phyloP scores from a whole-genome alignment of 1,140 invertebrate genomes.

The Drosophila ironensis region DNA sequence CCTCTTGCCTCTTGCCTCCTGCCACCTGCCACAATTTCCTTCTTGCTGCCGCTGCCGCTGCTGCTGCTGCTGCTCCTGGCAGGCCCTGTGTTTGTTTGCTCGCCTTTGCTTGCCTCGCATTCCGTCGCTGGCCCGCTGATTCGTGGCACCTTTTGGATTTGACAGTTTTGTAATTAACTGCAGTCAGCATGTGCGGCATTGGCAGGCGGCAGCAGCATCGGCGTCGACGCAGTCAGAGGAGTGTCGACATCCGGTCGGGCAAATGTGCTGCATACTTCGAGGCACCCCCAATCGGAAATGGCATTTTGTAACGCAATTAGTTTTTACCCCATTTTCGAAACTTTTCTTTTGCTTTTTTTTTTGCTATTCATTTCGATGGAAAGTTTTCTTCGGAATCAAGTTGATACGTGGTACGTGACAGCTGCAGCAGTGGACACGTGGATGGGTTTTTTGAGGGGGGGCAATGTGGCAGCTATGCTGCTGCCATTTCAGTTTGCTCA shows the following conservation, averaged over 20 bases:
- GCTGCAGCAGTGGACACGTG: slow-evolving; percentile 40
- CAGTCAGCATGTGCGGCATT: slow-evolving; percentile 60
- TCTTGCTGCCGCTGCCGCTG: too few species aligned
- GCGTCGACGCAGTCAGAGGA: background rate
- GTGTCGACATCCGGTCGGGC: background rate
- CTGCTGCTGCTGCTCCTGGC: slow-evolving; percentile 36
- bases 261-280: slow-evolving; percentile 72
- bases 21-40: too few species aligned
- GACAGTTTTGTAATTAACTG: slow-evolving; percentile 81
- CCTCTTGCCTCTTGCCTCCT: too few species aligned
- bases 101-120: slow-evolving; percentile 11
- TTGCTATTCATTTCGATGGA: slow-evolving; percentile 13
- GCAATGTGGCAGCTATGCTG: slow-evolving; percentile 30
- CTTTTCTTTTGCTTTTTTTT: background rate
- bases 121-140: slow-evolving; percentile 58
- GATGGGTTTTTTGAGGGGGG: slow-evolving; percentile 20
- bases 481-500: slow-evolving; percentile 5
- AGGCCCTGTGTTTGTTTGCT: slow-evolving; percentile 29
- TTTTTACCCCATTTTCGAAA: slow-evolving; percentile 28
- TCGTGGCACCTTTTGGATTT: slow-evolving; percentile 80
- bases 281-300: slow-evolving; percentile 42
- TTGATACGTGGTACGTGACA: slow-evolving; percentile 28
- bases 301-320: slow-evolving; percentile 62
- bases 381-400: slow-evolving; percentile 23
- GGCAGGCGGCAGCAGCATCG: slow-evolving; percentile 13